A percentile compares a stretch with the other conserved stretches of the same genome.
phyloP scores from a whole-genome alignment of 30 jellyfish, hydroid and myxozoan genomes.

The Aurelia aurita region DNA sequence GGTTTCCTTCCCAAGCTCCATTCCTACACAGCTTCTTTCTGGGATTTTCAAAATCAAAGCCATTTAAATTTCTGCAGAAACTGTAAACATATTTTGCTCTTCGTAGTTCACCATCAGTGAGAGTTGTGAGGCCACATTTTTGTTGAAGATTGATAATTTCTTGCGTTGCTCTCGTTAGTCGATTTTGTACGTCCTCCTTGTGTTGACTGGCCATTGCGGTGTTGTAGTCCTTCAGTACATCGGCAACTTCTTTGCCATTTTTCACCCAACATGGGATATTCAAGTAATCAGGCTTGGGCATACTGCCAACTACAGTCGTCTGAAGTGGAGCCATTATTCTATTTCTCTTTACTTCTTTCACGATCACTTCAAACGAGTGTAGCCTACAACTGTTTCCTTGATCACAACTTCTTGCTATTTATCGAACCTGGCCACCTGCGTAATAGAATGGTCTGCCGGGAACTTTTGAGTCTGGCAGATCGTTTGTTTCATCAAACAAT shows the following conservation, averaged over 20 bases:
- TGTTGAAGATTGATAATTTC: slow-evolving; percentile 65
- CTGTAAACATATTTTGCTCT: slow-evolving; percentile 69
- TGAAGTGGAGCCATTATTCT: slow-evolving; percentile 40
- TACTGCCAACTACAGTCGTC: slow-evolving; percentile 87
- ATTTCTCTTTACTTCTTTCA: no score
- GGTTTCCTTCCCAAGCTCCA: slow-evolving; percentile 78
- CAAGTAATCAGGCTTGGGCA: slow-evolving; percentile 81
- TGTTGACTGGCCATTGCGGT: slow-evolving; percentile 20
- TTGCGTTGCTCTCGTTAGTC: slow-evolving; percentile 65
- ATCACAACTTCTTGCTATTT: no score
- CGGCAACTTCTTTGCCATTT: slow-evolving; percentile 66
- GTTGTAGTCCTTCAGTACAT: slow-evolving; percentile 71
- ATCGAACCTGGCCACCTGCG: no score
- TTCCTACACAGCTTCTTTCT: slow-evolving; percentile 63
- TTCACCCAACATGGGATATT: slow-evolving; percentile 78
- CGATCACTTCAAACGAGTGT: no score
- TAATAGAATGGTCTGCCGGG: no score
- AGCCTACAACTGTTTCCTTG: no score
- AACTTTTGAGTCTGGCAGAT: no score
- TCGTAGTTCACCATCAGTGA: slow-evolving; percentile 84
- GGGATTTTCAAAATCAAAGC: slow-evolving; percentile 71
- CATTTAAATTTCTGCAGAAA: slow-evolving; percentile 78
- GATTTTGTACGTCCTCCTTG: slow-evolving; percentile 51
- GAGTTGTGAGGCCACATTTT: slow-evolving; percentile 52
- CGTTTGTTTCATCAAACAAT: no score